These are phyloP conservation scores for Tridacna crocea DNA, from an alignment of 2,888 invertebrate genomes.

Conservation along the genomic window DNA sequence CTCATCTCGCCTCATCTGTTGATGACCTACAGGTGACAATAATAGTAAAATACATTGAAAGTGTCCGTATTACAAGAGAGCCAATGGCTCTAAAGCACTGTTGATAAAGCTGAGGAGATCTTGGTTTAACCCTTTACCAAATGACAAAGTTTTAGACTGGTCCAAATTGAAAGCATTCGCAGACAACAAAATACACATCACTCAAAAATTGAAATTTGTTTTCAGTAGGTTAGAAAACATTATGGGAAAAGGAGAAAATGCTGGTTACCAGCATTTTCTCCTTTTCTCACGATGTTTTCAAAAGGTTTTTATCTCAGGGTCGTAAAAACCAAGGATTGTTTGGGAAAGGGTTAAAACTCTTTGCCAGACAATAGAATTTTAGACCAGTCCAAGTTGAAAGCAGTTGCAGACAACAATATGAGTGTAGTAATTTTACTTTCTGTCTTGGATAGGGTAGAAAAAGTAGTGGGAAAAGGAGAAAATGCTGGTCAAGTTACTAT, in stretches of 20 bases:
- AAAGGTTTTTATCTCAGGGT: too few relatives aligned
- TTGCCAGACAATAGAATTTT: too few relatives aligned
- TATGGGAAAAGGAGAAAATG: background rate
- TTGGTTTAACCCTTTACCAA: background rate
- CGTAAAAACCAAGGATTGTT: too few relatives aligned
- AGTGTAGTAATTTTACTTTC: too few relatives aligned
- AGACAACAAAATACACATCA: background rate
- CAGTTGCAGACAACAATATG: too few relatives aligned
- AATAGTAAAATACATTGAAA: background rate
- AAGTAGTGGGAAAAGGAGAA: too few relatives aligned
- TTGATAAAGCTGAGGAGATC: too few relatives aligned
- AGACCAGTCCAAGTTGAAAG: too few relatives aligned
- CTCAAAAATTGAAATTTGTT: background rate
- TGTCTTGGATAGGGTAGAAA: too few relatives aligned
- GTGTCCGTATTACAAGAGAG: background rate
- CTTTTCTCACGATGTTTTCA: background rate
- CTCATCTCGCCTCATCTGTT: conserved; percentile 5
- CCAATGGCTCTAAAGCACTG: too few relatives aligned
- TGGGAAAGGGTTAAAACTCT: too few relatives aligned
- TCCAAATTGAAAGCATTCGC: background rate
- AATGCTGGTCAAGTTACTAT: too few relatives aligned
- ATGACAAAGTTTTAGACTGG: background rate
- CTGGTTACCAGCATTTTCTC: background rate
- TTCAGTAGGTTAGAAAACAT: background rate
- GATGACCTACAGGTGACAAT: conserved; percentile 17